Percentiles rank a stretch among this genome's conserved stretches.
These are phyloP conservation scores for Heliconius hermathena DNA, from an alignment of 1,140 invertebrate genomes.

Conservation along the genomic window DNA sequence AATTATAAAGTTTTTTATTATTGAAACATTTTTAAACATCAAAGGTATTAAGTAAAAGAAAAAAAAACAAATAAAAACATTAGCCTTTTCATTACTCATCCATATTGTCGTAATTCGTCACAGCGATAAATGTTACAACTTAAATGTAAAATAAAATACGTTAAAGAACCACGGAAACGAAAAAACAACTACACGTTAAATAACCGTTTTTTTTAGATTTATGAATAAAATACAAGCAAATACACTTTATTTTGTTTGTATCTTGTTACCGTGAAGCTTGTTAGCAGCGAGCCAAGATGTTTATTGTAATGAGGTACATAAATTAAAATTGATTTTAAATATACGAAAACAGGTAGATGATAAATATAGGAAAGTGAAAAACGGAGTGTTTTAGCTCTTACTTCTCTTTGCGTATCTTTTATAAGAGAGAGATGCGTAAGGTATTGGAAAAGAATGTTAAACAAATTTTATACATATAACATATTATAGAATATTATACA, in stretches of 20 bases:
- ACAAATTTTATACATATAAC: no score
- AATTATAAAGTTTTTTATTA: no score
- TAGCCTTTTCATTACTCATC: background rate
- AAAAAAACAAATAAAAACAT: background rate
- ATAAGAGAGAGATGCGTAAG: background rate
- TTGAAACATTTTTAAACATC: no score
- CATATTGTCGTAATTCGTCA: background rate
- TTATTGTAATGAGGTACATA: conserved; percentile 2
- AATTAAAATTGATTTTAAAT: conserved; percentile 2
- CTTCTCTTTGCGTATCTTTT: background rate
- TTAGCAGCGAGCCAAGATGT: background rate
- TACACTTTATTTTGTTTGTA: background rate
- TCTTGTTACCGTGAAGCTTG: conserved; percentile 2
- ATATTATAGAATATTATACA: no score
- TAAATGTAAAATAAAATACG: background rate
- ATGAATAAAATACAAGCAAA: conserved; percentile 9
- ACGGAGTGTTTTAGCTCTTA: background rate
- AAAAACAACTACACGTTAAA: background rate
- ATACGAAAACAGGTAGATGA: background rate
- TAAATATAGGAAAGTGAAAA: no score
- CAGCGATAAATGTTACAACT: background rate
- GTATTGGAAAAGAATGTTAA: background rate
- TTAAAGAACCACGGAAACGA: background rate
- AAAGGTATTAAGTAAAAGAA: no score
- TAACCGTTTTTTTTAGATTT: background rate